phyloP scores from a whole-genome alignment of 2,888 invertebrate species.

The Griposia aprilina region DNA sequence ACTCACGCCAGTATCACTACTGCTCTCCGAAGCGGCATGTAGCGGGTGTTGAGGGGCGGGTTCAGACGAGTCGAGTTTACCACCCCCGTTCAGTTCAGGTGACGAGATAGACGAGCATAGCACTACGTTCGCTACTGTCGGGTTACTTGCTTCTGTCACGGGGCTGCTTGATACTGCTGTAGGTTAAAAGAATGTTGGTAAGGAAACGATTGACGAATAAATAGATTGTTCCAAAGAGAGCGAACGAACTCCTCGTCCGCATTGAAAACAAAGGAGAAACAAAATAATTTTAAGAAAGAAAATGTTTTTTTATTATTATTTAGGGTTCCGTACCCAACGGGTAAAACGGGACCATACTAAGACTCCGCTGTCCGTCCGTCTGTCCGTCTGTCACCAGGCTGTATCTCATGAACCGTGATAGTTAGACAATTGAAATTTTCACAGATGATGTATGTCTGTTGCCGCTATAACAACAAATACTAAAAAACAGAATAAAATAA shows the following conservation, averaged over 20 bases:
- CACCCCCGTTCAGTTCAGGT: constrained; percentile 82
- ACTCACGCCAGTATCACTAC: constrained; percentile 87
- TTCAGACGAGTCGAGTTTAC: constrained; percentile 52
- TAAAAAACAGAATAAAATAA: too few species aligned
- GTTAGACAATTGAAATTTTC: too few species aligned
- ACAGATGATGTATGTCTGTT: too few species aligned
- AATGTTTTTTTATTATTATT: too few species aligned
- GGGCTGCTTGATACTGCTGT: constrained; percentile 82
- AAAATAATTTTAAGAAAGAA: background rate
- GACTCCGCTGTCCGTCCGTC: too few species aligned
- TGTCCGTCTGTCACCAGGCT: too few species aligned
- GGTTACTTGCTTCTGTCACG: constrained; percentile 71
- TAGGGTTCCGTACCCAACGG: too few species aligned
- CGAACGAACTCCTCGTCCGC: background rate
- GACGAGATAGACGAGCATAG: constrained; percentile 87
- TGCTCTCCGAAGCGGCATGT: constrained; percentile 78
- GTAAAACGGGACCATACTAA: too few species aligned
- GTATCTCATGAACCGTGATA: too few species aligned
- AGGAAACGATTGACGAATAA: background rate
- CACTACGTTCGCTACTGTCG: constrained; percentile 63
- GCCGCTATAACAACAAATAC: too few species aligned
- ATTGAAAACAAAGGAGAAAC: background rate
- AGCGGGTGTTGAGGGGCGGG: constrained; percentile 57
- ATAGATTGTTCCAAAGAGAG: background rate
- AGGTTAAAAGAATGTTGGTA: background rate